Percentiles rank a stretch among this genome's conserved stretches.
These are phyloP conservation scores for Noctua janthe DNA, from an alignment of 2,888 invertebrate genomes.

Conservation along the genomic window DNA sequence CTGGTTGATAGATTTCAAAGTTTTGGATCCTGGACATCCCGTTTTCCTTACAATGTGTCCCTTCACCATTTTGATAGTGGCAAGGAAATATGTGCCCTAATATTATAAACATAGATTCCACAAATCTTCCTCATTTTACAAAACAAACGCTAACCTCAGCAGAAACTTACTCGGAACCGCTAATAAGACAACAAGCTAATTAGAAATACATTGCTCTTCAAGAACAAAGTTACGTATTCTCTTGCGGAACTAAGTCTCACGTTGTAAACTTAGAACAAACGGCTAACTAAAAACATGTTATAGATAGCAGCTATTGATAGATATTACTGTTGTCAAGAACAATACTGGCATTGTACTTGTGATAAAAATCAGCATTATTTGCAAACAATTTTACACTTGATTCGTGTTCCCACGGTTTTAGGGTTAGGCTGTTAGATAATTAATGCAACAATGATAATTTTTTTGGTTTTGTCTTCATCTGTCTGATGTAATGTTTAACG, in stretches of 20 bases:
- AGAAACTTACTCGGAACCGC: constrained; percentile 9
- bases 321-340: constrained; percentile 53
- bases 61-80: not conserved
- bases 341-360: constrained; percentile 55
- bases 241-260: constrained; percentile 47
- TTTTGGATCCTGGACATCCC: not conserved
- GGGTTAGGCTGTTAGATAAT: constrained; percentile 22
- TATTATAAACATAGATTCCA: not conserved
- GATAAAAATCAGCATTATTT: constrained; percentile 57
- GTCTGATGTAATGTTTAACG: not conserved
- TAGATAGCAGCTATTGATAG: constrained; percentile 50
- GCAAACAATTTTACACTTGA: constrained; percentile 59
- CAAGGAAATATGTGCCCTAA: not conserved
- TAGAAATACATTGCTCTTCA: constrained; percentile 24
- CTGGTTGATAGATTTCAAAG: not conserved
- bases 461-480: not conserved
- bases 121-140: not conserved
- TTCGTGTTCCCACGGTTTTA: constrained; percentile 58
- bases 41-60: not conserved
- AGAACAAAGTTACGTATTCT: constrained; percentile 29
- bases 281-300: constrained; percentile 41
- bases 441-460: constrained; percentile 9
- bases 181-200: constrained; percentile 33
- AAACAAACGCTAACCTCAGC: not conserved
- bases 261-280: constrained; percentile 36